Percentiles rank a stretch among this genome's conserved stretches.
Evolutionary conservation across 92 coral and sea anemone species (phyloP).

Genomic region (Parazoanthus swiftii): DNA sequence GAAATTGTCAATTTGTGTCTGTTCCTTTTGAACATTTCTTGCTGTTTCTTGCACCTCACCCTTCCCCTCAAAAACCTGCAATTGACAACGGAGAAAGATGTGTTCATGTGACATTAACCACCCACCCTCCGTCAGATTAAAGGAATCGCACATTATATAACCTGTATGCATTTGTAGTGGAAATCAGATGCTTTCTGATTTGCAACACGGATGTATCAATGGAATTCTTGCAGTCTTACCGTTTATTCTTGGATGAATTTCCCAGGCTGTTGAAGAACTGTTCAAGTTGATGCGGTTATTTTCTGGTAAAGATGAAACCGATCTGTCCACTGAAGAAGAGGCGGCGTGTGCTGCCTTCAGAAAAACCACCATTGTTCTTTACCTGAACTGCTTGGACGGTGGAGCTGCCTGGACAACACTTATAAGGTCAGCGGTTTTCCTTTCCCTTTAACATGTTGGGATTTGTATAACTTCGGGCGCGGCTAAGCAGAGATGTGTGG

Average conservation of each 20-base stretch:
- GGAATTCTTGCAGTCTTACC: not conserved
- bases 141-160: too few relatives aligned
- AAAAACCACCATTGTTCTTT: conserved; percentile 81
- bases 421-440: conserved; percentile 57
- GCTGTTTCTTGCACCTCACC: too few relatives aligned
- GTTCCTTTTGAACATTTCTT: too few relatives aligned
- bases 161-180: too few relatives aligned
- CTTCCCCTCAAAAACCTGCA: too few relatives aligned
- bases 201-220: not conserved
- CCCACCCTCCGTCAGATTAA: not conserved
- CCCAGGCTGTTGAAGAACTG: conserved; percentile 97
- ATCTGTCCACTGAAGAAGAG: conserved; percentile 65
- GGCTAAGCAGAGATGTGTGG: not conserved
- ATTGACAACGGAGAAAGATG: not conserved
- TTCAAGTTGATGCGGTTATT: conserved; percentile 85
- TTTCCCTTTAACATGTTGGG: not conserved
- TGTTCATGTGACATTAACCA: not conserved
- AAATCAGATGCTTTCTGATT: too few relatives aligned
- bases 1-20: too few relatives aligned
- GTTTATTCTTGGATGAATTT: not conserved
- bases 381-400: conserved; percentile 89
- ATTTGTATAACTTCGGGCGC: not conserved
- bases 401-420: conserved; percentile 97
- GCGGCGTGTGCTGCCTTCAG: conserved; percentile 78
- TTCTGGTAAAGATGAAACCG: conserved; percentile 77